Base-by-base conservation (phyloP, 1,140 invertebrate genomes). In the Centruroides vittatus region DNA sequence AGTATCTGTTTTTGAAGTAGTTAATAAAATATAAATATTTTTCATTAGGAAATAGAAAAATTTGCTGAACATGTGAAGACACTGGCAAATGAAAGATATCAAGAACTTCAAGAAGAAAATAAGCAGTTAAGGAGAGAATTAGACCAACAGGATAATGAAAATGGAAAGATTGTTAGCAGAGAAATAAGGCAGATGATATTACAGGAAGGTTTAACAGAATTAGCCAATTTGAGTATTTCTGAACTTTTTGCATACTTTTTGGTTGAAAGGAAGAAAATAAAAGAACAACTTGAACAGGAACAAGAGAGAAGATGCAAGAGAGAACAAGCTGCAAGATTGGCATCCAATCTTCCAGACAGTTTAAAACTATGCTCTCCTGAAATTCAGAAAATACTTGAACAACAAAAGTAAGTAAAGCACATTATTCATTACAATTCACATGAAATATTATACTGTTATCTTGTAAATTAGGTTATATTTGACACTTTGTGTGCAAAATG, bases 101-200 rank as follows among this genome's bases (percentile, higher is more conserved):
- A 41, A 41, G 35, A 54, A 56, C 50, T 68, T 11, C 61, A 68
- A 53, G 60, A 59, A 51, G 65, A 68, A 58, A 68, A 68, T 57
- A 56, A 61, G 52, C 48, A 46, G 46, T 57, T 63, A 35, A 62
- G 59, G 34, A 55, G 65, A 58, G 50, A 62, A 50, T 56, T 61
- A 9, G 58, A 60, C 34, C 53, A 59, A 41, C 35, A 57, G 23
- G 58, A 55, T 56, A 47, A 55, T 34, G 61, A 65, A 58, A 60
- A 63, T 61, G 59, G 57, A 47, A 48, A 41, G 56, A 55, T 65
- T 49, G 57, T 58, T 46, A 61, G 59, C 41, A 36, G 51, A 41
- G 62, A 60, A 54, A 64, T 61, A 35, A 35, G 34, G 4, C 62
- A 55, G 48, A 61, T 64, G 62, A 8, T 64, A 13, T 34, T 47